phyloP scores from a whole-genome alignment of 2,888 invertebrate genomes.

The Cyclophora albipunctata region DNA sequence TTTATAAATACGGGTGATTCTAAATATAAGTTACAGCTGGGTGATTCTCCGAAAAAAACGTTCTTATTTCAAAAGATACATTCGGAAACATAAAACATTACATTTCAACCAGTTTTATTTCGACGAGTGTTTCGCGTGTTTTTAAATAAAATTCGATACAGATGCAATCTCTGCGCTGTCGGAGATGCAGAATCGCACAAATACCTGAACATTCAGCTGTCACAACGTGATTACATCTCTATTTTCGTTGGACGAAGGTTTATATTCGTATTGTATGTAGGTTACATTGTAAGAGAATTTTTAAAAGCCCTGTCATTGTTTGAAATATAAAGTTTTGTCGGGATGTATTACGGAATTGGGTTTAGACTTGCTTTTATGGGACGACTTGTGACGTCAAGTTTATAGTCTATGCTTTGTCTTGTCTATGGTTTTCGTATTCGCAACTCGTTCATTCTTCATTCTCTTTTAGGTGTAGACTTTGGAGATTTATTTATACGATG shows the following conservation, averaged over 20 bases:
- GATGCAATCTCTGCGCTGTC: conserved; percentile 49
- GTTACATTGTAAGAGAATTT: conserved; percentile 14
- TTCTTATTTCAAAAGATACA: too few relatives aligned
- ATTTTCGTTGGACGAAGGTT: conserved; percentile 9
- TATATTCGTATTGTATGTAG: conserved; percentile 7
- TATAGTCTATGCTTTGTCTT: too few relatives aligned
- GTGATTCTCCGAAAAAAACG: too few relatives aligned
- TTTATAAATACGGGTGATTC: too few relatives aligned
- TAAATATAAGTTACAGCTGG: too few relatives aligned
- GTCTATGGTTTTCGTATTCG: too few relatives aligned
- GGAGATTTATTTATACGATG: too few relatives aligned
- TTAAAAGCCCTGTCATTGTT: conserved; percentile 23
- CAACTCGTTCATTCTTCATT: too few relatives aligned
- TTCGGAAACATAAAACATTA: background rate
- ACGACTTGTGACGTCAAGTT: background rate
- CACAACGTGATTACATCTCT: conserved; percentile 15
- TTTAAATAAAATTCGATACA: conserved; percentile 50
- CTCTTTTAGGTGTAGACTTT: too few relatives aligned
- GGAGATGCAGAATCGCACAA: conserved; percentile 28
- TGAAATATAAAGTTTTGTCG: conserved; percentile 21
- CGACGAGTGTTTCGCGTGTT: conserved; percentile 35
- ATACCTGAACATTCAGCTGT: conserved; percentile 27
- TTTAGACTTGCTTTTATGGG: conserved; percentile 1
- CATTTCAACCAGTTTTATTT: conserved; percentile 32
- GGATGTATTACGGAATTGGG: conserved; percentile 9